Base-by-base conservation (phyloP, 2,113 vertebrate genomes). In the Neoarius graeffei region DNA sequence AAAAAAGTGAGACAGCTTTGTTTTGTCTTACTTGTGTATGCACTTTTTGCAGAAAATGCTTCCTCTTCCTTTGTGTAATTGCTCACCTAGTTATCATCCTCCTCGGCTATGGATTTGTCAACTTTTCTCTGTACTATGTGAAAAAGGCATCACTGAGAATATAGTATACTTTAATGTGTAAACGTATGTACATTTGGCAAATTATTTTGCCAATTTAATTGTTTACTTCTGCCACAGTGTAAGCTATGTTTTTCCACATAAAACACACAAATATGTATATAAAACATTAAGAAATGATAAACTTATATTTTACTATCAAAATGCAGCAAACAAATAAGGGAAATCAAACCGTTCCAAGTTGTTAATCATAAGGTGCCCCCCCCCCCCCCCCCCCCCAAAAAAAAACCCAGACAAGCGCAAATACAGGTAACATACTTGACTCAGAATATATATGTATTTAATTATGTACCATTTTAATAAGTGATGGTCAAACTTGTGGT, bases 261-360 rank as follows among this genome's bases (percentile, higher is more conserved):
- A 56, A 73, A 42, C 13, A 84, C 25, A 87, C 23, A 30, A 74
- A 35, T 4, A 86, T 82, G 82, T 90, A 87, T 83, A 90, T 90
- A 88, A 85, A 88, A 77, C 79, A 69, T 54, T 52, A 85, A 59
- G 85, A 57, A 83, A 62, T 50, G 54, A 77, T 86, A 57, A 89
- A 76, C 85, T 52, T 73, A 83, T 90, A 90, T 90, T 90, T 90
- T 90, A 76, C 79, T 88, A 88, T 85, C 85, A 30, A 56, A 86
- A 90, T 56, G 35, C 73, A 82, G 17, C 54, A 54, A 20, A 19
- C 23, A 79, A n/a, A 57, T 77, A 82, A 42, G 73, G 19, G 56
- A 59, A 25, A 81, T 74, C 59, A 87, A 83, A 54, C 48, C 57
- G 15, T 81, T 86, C 15, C 9, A 20, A 52, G 11, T 73, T 84